phyloP scores from a whole-genome alignment of 2,888 invertebrate genomes.

The Drosophila mayaguana region DNA sequence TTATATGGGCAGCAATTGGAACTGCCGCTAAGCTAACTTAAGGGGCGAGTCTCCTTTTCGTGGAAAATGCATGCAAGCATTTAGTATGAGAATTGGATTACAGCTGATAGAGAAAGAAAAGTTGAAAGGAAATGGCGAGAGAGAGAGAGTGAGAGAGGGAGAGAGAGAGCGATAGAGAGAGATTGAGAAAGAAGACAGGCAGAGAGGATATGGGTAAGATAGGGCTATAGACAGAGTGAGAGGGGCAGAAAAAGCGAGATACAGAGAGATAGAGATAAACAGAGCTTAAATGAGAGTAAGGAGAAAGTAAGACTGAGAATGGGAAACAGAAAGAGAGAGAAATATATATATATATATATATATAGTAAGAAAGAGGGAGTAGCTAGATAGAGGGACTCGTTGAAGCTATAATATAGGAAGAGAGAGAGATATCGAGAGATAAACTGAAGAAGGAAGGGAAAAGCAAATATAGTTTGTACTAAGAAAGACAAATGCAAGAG shows the following conservation, averaged over 20 bases:
- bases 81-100: constrained; percentile 13
- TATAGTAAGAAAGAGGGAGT: too few relatives aligned
- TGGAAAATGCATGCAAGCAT: constrained; percentile 3
- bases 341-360: too few relatives aligned
- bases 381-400: too few relatives aligned
- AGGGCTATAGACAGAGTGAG: too few relatives aligned
- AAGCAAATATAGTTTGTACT: too few relatives aligned
- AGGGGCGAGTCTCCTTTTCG: not conserved
- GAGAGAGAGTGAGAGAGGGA: not conserved
- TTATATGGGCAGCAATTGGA: not conserved
- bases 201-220: not conserved
- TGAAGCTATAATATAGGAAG: not conserved
- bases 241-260: not conserved
- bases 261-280: not conserved
- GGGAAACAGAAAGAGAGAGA: too few relatives aligned
- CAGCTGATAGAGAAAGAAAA: not conserved
- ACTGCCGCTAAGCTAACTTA: constrained; percentile 17
- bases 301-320: too few relatives aligned
- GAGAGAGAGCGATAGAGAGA: not conserved
- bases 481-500: too few relatives aligned
- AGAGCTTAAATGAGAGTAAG: too few relatives aligned
- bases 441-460: not conserved
- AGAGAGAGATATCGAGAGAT: not conserved
- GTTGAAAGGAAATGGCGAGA: not conserved
- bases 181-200: too few relatives aligned